Evolutionary conservation across 1,140 invertebrate species (phyloP).

Genomic region (Drosophila melanica): DNA sequence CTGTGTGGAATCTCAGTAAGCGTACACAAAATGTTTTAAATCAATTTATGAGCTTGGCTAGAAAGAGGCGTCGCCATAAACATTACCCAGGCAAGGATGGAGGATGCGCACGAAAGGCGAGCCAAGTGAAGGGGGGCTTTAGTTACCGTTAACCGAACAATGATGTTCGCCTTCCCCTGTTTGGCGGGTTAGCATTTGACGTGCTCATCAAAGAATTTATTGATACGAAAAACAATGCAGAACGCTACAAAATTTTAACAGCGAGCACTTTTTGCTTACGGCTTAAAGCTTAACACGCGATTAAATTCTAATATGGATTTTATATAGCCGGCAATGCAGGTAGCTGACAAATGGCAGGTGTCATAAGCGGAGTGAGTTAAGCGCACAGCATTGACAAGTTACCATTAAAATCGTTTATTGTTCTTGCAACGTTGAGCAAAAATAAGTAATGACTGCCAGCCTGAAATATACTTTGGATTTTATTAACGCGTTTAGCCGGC

Average conservation of each 20-base stretch:
- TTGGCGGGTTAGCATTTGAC: conserved; percentile 3
- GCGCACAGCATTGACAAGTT: conserved; percentile 48
- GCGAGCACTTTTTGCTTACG: conserved; percentile 41
- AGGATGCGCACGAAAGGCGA: too few relatives aligned
- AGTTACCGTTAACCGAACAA: conserved; percentile 3
- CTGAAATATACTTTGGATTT: conserved; percentile 34
- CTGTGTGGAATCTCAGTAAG: not conserved
- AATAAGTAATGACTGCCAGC: conserved; percentile 55
- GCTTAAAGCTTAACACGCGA: conserved; percentile 71
- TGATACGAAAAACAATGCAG: conserved; percentile 55
- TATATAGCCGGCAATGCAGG: conserved; percentile 36
- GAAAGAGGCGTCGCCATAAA: not conserved
- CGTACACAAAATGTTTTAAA: conserved; percentile 57
- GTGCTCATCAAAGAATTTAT: conserved; percentile 59
- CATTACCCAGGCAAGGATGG: conserved; percentile 10
- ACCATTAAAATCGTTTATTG: conserved; percentile 75
- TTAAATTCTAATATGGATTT: conserved; percentile 79
- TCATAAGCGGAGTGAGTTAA: conserved; percentile 26
- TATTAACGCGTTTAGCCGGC: conserved; percentile 63
- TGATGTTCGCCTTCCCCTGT: not conserved
- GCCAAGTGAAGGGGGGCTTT: not conserved
- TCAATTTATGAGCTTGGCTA: conserved; percentile 65
- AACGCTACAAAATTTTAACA: conserved; percentile 55
- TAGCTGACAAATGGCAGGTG: conserved; percentile 43
- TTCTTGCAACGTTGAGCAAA: conserved; percentile 53